Conservation (phyloP, 2,113 vertebrate genomes). For the Hippocampus comes region DNA sequence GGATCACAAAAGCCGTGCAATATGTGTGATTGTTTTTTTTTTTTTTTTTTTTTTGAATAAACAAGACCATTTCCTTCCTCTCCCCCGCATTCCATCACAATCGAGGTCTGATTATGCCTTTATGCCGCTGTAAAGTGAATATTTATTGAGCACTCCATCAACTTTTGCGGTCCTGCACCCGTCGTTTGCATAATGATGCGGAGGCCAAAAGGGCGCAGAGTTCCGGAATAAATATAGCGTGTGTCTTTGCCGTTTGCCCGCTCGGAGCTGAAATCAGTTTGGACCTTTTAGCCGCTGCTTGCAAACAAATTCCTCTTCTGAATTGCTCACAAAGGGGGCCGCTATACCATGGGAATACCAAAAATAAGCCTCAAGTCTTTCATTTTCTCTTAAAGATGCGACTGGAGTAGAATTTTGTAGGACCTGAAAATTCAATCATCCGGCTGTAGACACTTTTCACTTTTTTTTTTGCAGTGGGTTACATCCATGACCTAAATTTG, state of each 20-base stretch:
- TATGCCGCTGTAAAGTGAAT: slow-evolving; percentile 65
- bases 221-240: slow-evolving; percentile 63
- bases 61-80: slow-evolving; percentile 32
- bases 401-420: background rate
- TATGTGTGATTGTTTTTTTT: slow-evolving; percentile 39
- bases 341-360: slow-evolving; percentile 19
- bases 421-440: background rate
- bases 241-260: slow-evolving; percentile 61
- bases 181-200: slow-evolving; percentile 71
- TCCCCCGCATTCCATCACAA: slow-evolving; percentile 30
- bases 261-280: slow-evolving; percentile 57
- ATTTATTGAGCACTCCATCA: slow-evolving; percentile 57
- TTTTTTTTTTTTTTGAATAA: slow-evolving; percentile 16
- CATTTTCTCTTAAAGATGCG: slow-evolving; percentile 8
- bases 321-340: slow-evolving; percentile 51
- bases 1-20: slow-evolving; percentile 32
- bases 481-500: too few relatives aligned
- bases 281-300: slow-evolving; percentile 53
- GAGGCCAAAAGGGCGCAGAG: slow-evolving; percentile 61
- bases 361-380: slow-evolving; percentile 34
- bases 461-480: too few relatives aligned
- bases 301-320: slow-evolving; percentile 45
- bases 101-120: slow-evolving; percentile 61
- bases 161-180: slow-evolving; percentile 42
- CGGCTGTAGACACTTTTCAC: too few relatives aligned